Evolutionary conservation across 2,113 vertebrate species (phyloP).

Genomic region (Smithornis capensis): DNA sequence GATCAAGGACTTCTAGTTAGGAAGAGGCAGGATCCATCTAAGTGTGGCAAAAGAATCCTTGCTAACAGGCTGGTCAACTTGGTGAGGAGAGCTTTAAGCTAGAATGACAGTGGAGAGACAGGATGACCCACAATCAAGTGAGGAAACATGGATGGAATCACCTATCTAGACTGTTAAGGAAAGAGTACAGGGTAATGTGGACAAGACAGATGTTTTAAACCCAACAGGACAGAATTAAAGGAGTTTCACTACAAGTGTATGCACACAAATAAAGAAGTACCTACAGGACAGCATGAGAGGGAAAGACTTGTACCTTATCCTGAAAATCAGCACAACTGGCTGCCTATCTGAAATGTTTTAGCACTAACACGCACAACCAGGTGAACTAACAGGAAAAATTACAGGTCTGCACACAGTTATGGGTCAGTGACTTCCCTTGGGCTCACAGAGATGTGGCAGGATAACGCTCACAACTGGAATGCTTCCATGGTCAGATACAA

Average conservation of each 20-base stretch:
- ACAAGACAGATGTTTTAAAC: background rate
- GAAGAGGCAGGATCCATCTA: background rate
- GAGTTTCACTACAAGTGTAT: background rate
- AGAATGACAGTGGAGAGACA: background rate
- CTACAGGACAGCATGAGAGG: background rate
- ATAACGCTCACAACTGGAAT: background rate
- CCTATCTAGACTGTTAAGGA: background rate
- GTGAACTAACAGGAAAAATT: background rate
- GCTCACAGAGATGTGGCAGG: background rate
- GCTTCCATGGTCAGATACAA: background rate
- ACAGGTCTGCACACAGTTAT: background rate
- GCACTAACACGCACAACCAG: background rate
- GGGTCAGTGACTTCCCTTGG: background rate
- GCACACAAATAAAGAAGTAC: background rate
- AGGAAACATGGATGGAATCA: background rate
- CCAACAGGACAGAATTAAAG: background rate
- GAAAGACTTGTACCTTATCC: background rate
- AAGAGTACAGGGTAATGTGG: background rate
- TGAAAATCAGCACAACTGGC: background rate
- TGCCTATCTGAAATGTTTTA: background rate
- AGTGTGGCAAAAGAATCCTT: background rate
- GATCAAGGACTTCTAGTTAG: background rate
- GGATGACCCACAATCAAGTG: background rate
- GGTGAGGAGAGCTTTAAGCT: background rate
- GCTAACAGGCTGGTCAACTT: background rate